Percentiles rank a stretch among this genome's conserved stretches.
Conservation (phyloP, 1,140 invertebrate genomes). For the Macrobrachium rosenbergii region DNA sequence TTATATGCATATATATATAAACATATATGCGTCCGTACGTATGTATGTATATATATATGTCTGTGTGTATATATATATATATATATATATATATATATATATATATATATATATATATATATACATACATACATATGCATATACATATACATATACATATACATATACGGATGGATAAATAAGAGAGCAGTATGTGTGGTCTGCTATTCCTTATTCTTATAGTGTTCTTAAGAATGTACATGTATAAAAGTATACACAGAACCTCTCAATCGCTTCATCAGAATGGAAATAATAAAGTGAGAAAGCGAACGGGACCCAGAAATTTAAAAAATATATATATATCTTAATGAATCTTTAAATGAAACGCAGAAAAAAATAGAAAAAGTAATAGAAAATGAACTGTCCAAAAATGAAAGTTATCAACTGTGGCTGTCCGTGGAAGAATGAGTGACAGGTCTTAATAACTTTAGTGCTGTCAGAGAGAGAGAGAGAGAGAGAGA, state of each 20-base stretch:
- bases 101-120: background rate
- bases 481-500: background rate
- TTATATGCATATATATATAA: background rate
- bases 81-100: constrained; percentile 27
- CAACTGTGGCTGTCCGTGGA: too few relatives aligned
- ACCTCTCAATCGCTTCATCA: too few relatives aligned
- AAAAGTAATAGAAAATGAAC: too few relatives aligned
- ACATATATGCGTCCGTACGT: background rate
- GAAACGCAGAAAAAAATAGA: too few relatives aligned
- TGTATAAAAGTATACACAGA: too few relatives aligned
- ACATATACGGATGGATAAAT: background rate
- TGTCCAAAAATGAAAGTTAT: too few relatives aligned
- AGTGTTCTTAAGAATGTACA: too few relatives aligned
- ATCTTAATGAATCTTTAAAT: too few relatives aligned
- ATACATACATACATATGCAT: constrained; percentile 34
- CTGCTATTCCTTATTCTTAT: background rate
- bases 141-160: constrained; percentile 33
- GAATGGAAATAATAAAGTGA: too few relatives aligned
- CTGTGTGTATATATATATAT: constrained; percentile 10
- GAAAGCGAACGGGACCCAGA: too few relatives aligned
- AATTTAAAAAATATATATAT: too few relatives aligned
- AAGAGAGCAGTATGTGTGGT: background rate
- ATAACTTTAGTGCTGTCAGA: background rate
- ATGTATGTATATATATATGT: background rate
- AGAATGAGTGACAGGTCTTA: too few relatives aligned